Percentiles rank a stretch among this genome's conserved stretches.
These are phyloP conservation scores for Muraenolepis orangiensis DNA, from an alignment of 2,797 vertebrate species.

Conservation along the genomic window DNA sequence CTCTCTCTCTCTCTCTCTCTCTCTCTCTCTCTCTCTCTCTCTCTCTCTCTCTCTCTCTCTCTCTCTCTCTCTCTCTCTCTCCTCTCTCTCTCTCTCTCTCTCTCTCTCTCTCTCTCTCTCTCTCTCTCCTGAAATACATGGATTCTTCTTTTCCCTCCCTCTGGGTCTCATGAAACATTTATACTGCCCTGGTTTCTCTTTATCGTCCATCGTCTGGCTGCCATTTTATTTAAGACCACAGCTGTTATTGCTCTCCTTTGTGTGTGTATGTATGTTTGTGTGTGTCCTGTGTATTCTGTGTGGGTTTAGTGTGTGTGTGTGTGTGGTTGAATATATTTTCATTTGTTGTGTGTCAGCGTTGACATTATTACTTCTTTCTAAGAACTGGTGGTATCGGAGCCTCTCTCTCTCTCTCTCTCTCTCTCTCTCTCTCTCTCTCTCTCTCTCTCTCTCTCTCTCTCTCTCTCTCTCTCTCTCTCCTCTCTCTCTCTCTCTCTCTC, in stretches of 20 bases:
- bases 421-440: background rate
- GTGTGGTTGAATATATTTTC: conserved; percentile 17
- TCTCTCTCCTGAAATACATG: too few species aligned
- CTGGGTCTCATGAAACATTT: too few species aligned
- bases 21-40: too few species aligned
- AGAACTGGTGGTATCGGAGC: background rate
- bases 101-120: too few species aligned
- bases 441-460: background rate
- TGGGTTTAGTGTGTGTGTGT: conserved; percentile 2
- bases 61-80: too few species aligned
- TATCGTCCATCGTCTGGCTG: conserved; percentile 16
- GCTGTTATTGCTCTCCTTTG: background rate
- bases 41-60: too few species aligned
- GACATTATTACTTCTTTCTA: background rate
- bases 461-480: background rate
- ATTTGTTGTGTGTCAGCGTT: conserved; percentile 5
- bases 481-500: background rate
- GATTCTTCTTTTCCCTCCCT: too few species aligned
- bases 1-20: too few species aligned
- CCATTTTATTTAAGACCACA: background rate
- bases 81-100: too few species aligned
- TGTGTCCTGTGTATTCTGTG: conserved; percentile 22
- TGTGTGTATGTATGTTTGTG: conserved; percentile 10
- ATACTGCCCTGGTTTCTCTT: too few species aligned
- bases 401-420: background rate